A percentile compares a stretch with the other conserved stretches of the same genome.
Evolutionary conservation across 2,113 vertebrate species (phyloP).

Genomic region (Arvicanthis niloticus): DNA sequence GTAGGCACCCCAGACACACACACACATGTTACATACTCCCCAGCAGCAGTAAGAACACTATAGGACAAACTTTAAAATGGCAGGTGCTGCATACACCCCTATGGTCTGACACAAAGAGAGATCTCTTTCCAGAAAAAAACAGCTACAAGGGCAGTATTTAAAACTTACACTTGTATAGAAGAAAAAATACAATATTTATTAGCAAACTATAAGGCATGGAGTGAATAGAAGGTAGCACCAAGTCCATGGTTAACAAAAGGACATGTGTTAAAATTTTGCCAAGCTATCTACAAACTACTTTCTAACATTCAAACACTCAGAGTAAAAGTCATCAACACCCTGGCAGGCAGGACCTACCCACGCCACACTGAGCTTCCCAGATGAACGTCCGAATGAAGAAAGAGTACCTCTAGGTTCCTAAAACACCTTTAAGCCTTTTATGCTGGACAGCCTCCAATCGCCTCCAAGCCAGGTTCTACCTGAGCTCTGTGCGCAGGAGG

Average conservation of each 20-base stretch:
- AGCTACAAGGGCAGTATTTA: not conserved
- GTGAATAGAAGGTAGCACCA: not conserved
- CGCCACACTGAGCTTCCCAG: not conserved
- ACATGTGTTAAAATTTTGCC: not conserved
- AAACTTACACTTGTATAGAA: not conserved
- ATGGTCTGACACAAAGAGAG: not conserved
- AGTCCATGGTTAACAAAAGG: not conserved
- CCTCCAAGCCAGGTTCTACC: not conserved
- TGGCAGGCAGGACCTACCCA: not conserved
- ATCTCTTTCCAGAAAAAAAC: constrained; percentile 21
- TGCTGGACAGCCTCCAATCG: not conserved
- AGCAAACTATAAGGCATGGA: not conserved
- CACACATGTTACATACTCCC: not conserved
- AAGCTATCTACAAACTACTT: constrained; percentile 1
- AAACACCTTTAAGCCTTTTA: not conserved
- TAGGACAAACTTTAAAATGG: not conserved
- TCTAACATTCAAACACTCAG: not conserved
- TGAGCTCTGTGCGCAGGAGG: not conserved
- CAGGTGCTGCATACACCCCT: not conserved
- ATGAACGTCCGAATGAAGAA: not conserved
- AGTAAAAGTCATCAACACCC: not conserved
- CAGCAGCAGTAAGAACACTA: not conserved
- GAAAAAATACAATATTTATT: not conserved
- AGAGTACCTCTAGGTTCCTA: not conserved
- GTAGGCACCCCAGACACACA: not conserved